These are phyloP conservation scores for Vannuccia rotundouncinata DNA, from an alignment of 2,888 invertebrate genomes.

Conservation along the genomic window DNA sequence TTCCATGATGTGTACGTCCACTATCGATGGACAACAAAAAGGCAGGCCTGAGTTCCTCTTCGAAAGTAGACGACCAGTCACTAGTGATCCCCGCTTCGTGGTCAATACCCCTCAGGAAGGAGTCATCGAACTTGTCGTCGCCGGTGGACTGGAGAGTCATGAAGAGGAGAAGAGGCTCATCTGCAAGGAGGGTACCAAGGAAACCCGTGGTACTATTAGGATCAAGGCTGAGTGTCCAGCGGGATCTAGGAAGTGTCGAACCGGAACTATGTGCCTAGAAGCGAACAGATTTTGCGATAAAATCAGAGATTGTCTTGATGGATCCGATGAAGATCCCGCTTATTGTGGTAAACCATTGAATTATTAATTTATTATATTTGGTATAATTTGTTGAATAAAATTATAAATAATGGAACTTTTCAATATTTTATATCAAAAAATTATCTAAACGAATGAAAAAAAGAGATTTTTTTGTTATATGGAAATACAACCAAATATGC, in stretches of 20 bases:
- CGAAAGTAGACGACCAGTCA: background rate
- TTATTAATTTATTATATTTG: no score
- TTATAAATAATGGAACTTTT: no score
- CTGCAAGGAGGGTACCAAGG: no score
- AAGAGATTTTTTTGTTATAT: no score
- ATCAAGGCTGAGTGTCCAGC: background rate
- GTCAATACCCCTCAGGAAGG: background rate
- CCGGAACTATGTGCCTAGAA: conserved; percentile 20
- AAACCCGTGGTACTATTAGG: no score
- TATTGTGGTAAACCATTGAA: conserved; percentile 22
- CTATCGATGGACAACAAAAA: background rate
- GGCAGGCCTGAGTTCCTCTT: conserved; percentile 14
- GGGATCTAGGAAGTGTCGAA: background rate
- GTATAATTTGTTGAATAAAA: no score
- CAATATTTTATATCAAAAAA: no score
- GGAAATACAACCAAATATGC: no score
- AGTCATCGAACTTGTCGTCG: background rate
- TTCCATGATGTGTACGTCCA: background rate
- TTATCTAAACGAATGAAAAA: no score
- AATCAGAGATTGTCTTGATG: conserved; percentile 31
- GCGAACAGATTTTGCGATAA: conserved; percentile 29
- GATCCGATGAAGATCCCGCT: conserved; percentile 26
- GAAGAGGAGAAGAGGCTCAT: background rate
- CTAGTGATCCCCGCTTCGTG: background rate
- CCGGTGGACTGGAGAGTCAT: background rate